These are phyloP conservation scores for Hylaeus volcanicus DNA, from an alignment of 1,140 invertebrate species.

Conservation along the genomic window DNA sequence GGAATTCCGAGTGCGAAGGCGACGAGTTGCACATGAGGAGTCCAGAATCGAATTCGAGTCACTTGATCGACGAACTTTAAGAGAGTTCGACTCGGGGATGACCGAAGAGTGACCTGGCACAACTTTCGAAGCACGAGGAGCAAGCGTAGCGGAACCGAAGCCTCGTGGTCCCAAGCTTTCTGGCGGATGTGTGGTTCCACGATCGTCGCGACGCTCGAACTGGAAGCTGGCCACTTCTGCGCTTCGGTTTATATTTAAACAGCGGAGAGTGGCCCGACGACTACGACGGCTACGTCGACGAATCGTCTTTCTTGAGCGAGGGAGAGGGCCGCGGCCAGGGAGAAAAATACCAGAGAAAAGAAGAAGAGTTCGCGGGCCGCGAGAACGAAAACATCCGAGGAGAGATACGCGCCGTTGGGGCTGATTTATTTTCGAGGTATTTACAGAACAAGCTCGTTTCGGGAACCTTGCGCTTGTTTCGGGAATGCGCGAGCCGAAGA, in stretches of 20 bases:
- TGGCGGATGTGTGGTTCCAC: conserved; percentile 59
- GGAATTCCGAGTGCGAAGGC: no score
- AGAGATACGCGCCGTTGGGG: conserved; percentile 3
- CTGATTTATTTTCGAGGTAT: conserved; percentile 37
- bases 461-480: not conserved
- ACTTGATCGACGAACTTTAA: no score
- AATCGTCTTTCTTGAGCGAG: conserved; percentile 56
- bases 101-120: no score
- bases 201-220: conserved; percentile 75
- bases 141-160: not conserved
- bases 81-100: no score
- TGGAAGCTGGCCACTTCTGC: conserved; percentile 72
- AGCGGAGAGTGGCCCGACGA: conserved; percentile 40
- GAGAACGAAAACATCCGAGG: conserved; percentile 35
- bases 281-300: conserved; percentile 57
- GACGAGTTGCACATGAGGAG: no score
- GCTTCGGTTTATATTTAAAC: conserved; percentile 79
- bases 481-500: no score
- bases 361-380: conserved; percentile 7
- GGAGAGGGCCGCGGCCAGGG: conserved; percentile 1
- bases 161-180: conserved; percentile 29
- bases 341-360: conserved; percentile 9
- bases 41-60: no score
- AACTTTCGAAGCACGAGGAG: not conserved
- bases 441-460: conserved; percentile 36